Evolutionary conservation across 2,797 vertebrate genomes (phyloP).

Genomic region (Champsocephalus esox): DNA sequence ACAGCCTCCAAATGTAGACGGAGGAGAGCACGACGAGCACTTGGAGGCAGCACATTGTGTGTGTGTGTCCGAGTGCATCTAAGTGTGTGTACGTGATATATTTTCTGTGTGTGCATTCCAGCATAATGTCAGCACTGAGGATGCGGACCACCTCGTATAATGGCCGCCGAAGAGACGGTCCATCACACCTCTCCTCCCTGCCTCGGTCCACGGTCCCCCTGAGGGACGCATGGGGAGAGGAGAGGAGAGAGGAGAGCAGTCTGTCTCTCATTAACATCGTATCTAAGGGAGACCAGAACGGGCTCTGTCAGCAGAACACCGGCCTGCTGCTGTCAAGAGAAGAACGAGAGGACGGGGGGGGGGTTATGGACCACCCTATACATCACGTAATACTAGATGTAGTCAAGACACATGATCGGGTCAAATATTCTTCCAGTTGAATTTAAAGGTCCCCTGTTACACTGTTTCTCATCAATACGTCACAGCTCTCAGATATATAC

Average conservation of each 20-base stretch:
- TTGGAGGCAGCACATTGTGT: constrained; percentile 20
- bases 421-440: neutral
- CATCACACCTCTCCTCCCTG: constrained; percentile 40
- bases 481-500: too few species aligned
- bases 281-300: constrained; percentile 68
- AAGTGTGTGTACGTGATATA: neutral
- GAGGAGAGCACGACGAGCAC: constrained; percentile 27
- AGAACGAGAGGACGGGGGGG: constrained; percentile 51
- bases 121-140: constrained; percentile 11
- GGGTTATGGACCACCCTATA: constrained; percentile 52
- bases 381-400: constrained; percentile 45
- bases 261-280: constrained; percentile 74
- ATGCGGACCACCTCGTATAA: constrained; percentile 44
- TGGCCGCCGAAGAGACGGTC: constrained; percentile 39
- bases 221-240: constrained; percentile 34
- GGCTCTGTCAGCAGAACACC: constrained; percentile 73
- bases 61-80: constrained; percentile 5
- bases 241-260: constrained; percentile 39
- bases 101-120: constrained; percentile 5
- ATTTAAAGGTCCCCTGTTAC: too few species aligned
- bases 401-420: constrained; percentile 47
- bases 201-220: constrained; percentile 35
- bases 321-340: constrained; percentile 65
- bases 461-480: too few species aligned
- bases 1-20: constrained; percentile 34